Evolutionary conservation across 1,140 invertebrate species (phyloP), one percentile per base, ranked within the genome.

Genomic region (Diploscapter pachys): DNA sequence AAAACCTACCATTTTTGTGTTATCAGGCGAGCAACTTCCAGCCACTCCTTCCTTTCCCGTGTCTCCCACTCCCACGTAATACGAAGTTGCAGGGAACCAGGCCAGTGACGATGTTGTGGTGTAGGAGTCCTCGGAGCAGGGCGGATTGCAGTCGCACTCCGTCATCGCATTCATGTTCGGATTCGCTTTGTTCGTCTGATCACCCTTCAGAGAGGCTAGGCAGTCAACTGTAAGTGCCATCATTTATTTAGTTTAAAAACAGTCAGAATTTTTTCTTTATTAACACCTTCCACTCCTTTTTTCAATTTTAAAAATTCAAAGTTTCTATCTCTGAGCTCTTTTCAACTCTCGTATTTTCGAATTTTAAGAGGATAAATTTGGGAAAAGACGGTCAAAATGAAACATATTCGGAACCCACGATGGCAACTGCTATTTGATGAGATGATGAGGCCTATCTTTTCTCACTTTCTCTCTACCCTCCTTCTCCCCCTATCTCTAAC

Each of bases 211-310:
- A 3, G 11, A 57, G 53, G 63, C 51, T 4, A 75, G 62, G 31
- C 73, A 75, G 50, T 71, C 66, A 11, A 75, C 73, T 75, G 49
- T 13, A 73, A 66, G 4, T 4, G 63, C 55, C 51, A 48, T 64
- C 13, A 48, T 31, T 6, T 64, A 48, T 5, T 13, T 64, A 6
- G 63, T 64, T 13, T 50, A 64, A 31, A 8, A 64, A 31, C 13
- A 6, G 13, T 64, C 63, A 13, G 63, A 48, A 6, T 64, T 6
- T 5, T 5, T 31, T 31, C 51, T 64, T 5, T 31, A 31, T 31
- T 31, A 31, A 31, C 31, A 31, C 31, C 31, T 31, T 31, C 31
- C 31, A 31, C 31, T 31, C 31, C 31, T 31, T 31, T 31, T 31
- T 31, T 31, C 1, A 31, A 31, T 31, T 31, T 31, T 31, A 31